Evolutionary conservation across 2,113 vertebrate species (phyloP).

Genomic region (Halichoerus grypus): DNA sequence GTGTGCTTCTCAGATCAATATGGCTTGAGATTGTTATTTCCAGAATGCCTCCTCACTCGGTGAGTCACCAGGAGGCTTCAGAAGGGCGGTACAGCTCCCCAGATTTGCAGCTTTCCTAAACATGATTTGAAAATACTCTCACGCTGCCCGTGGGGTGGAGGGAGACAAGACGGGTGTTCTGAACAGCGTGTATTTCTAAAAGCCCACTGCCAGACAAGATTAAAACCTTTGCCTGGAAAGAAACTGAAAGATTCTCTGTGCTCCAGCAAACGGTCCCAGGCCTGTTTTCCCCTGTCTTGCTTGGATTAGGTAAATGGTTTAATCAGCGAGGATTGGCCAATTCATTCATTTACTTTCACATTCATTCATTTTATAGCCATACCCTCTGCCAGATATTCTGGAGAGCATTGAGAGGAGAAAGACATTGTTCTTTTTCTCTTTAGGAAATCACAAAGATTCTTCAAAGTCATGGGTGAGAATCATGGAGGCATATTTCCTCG

Average conservation of each 20-base stretch:
- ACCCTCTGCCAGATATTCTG: not conserved
- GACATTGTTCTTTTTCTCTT: not conserved
- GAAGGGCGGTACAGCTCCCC: not conserved
- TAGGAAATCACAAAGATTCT: not conserved
- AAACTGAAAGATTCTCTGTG: not conserved
- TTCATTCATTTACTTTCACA: not conserved
- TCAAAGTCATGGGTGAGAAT: not conserved
- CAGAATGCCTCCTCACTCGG: not conserved
- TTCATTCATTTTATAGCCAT: not conserved
- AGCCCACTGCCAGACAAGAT: slow-evolving; percentile 23
- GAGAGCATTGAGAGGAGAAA: not conserved
- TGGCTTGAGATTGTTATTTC: not conserved
- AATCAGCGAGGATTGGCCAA: not conserved
- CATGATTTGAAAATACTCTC: not conserved
- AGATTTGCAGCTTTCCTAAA: not conserved
- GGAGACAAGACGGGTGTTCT: not conserved
- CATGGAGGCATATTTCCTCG: not conserved
- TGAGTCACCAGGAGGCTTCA: not conserved
- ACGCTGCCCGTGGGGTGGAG: not conserved
- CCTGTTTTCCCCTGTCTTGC: not conserved
- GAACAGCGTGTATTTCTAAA: not conserved
- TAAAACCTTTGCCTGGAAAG: slow-evolving; percentile 41
- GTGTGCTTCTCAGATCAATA: not conserved
- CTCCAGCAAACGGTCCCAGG: not conserved
- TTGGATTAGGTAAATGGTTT: not conserved